A percentile compares a stretch with the other conserved stretches of the same genome.
These are phyloP conservation scores for Dendrolimus kikuchii DNA, from an alignment of 1,140 invertebrate genomes.

Conservation along the genomic window DNA sequence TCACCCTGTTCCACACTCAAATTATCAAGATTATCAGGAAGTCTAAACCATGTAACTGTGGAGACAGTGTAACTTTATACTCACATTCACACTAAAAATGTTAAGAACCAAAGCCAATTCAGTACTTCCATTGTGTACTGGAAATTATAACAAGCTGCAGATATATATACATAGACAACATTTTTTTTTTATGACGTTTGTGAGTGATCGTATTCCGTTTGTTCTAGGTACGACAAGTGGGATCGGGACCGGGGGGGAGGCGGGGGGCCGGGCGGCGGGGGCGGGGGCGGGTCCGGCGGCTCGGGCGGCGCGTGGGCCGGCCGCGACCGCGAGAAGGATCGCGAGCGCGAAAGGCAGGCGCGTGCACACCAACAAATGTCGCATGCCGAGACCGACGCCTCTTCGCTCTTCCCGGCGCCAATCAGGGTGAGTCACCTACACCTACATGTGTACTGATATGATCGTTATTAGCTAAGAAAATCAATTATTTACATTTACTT, in stretches of 20 bases:
- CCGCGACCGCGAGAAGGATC: conserved; percentile 44
- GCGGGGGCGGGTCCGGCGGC: conserved; percentile 24
- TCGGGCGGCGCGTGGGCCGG: conserved; percentile 32
- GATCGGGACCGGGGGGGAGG: conserved; percentile 44
- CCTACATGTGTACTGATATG: background rate
- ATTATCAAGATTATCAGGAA: too few relatives aligned
- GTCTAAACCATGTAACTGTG: too few relatives aligned
- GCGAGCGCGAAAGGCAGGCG: conserved; percentile 53
- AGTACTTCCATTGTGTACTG: background rate
- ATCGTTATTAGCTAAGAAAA: too few relatives aligned
- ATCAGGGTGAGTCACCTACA: conserved; percentile 34
- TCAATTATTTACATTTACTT: too few relatives aligned
- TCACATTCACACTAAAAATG: too few relatives aligned
- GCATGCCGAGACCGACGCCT: conserved; percentile 58
- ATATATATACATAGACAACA: background rate
- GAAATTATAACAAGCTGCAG: background rate
- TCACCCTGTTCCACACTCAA: too few relatives aligned
- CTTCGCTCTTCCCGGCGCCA: conserved; percentile 58
- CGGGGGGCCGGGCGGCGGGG: conserved; percentile 30
- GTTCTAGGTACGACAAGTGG: conserved; percentile 60
- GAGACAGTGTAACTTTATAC: too few relatives aligned
- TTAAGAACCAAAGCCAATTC: too few relatives aligned
- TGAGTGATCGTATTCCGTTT: conserved; percentile 3
- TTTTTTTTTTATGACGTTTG: background rate
- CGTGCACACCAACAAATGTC: conserved; percentile 57